Conservation (phyloP, 2,888 invertebrate species). For the Drosophila nigricruria region DNA sequence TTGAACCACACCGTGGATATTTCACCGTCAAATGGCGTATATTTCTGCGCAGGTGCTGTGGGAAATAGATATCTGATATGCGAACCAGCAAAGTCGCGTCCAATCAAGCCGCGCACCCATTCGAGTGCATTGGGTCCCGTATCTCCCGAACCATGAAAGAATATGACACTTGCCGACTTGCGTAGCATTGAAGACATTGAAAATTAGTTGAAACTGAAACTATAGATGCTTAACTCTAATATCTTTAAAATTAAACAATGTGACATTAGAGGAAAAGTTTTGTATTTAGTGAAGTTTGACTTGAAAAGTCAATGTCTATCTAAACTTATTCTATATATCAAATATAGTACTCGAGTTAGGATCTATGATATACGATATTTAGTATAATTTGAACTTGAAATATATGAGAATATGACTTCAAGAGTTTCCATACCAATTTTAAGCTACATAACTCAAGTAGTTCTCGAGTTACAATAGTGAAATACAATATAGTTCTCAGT, state of each 20-base stretch:
- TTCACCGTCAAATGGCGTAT: conserved; percentile 85
- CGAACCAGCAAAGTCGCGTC: conserved; percentile 86
- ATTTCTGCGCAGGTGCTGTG: conserved; percentile 91
- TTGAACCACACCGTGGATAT: conserved; percentile 92
- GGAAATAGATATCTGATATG: conserved; percentile 92
- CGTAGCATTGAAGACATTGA: conserved; percentile 37
- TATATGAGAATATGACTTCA: neutral
- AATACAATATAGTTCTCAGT: neutral
- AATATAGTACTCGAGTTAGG: neutral
- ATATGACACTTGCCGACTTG: conserved; percentile 88
- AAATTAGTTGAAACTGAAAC: neutral
- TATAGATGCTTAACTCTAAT: neutral
- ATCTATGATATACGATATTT: neutral
- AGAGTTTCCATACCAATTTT: neutral
- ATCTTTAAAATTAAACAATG: neutral
- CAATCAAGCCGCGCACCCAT: conserved; percentile 87
- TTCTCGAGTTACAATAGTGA: neutral
- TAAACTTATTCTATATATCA: too few species aligned
- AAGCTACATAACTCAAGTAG: neutral
- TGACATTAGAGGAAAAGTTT: neutral
- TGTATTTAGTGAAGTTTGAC: neutral
- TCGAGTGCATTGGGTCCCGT: conserved; percentile 86
- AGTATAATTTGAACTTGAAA: neutral
- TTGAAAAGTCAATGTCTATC: neutral
- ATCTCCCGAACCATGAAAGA: conserved; percentile 90